These are phyloP conservation scores for Cancer borealis DNA, from an alignment of 2,888 invertebrate species.

Conservation along the genomic window DNA sequence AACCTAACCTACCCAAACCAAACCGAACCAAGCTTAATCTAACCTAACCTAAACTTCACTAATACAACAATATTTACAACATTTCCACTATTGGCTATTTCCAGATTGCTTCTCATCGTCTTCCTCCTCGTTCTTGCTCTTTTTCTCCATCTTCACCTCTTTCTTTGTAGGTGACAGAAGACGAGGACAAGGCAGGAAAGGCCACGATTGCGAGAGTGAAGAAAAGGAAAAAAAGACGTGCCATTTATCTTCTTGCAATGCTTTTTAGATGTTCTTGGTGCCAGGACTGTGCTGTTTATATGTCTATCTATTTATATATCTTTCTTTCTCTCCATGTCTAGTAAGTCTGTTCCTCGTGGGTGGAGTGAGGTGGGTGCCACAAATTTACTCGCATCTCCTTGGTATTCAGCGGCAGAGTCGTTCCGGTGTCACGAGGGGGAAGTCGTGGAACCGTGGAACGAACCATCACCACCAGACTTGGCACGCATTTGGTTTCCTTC, in stretches of 20 bases:
- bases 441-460: not conserved
- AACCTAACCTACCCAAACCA: no score
- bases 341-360: not conserved
- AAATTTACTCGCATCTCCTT: not conserved
- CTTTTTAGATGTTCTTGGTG: not conserved
- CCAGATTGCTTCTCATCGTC: not conserved
- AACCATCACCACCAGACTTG: not conserved
- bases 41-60: no score
- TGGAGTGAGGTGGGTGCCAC: not conserved
- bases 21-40: no score
- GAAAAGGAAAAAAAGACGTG: not conserved
- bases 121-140: not conserved
- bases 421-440: not conserved
- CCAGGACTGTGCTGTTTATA: no score
- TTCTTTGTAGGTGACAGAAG: not conserved
- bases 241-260: conserved; percentile 27
- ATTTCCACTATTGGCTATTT: not conserved
- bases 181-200: not conserved
- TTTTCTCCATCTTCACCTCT: not conserved
- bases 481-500: not conserved
- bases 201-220: not conserved
- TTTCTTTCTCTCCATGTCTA: not conserved
- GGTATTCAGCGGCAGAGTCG: not conserved
- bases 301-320: not conserved
- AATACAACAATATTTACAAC: no score